A percentile compares a stretch with the other conserved stretches of the same genome.
phyloP scores from a whole-genome alignment of 1,140 invertebrate genomes.

The Alviniconcha marisindica region DNA sequence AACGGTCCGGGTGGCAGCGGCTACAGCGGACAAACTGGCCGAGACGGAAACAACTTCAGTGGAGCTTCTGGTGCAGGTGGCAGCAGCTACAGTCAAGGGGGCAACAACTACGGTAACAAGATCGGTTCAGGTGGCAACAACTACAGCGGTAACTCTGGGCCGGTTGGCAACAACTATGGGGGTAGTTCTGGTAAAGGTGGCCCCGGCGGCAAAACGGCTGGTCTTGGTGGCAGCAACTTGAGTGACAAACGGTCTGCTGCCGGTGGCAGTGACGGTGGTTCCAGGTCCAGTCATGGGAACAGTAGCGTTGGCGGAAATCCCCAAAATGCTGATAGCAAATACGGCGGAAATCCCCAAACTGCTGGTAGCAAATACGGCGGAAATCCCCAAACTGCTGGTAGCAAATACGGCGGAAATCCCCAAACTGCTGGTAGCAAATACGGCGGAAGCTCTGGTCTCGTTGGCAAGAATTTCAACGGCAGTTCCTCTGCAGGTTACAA shows the following conservation, averaged over 20 bases:
- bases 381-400: too few species aligned
- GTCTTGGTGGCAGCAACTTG: not conserved
- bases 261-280: not conserved
- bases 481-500: too few species aligned
- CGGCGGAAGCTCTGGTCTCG: too few species aligned
- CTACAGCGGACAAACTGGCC: not conserved
- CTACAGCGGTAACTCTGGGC: not conserved
- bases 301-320: too few species aligned
- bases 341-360: too few species aligned
- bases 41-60: not conserved
- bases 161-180: constrained; percentile 1
- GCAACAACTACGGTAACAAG: not conserved
- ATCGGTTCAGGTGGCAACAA: not conserved
- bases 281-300: too few species aligned
- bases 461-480: too few species aligned
- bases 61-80: too few species aligned
- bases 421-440: too few species aligned
- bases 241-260: not conserved
- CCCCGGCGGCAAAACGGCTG: not conserved
- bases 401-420: too few species aligned
- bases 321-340: too few species aligned
- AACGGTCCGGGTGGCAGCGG: not conserved
- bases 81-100: not conserved
- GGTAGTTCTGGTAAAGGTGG: not conserved
- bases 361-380: too few species aligned